These are phyloP conservation scores for Phoxinus phoxinus DNA, from an alignment of 2,113 vertebrate genomes.

Conservation along the genomic window DNA sequence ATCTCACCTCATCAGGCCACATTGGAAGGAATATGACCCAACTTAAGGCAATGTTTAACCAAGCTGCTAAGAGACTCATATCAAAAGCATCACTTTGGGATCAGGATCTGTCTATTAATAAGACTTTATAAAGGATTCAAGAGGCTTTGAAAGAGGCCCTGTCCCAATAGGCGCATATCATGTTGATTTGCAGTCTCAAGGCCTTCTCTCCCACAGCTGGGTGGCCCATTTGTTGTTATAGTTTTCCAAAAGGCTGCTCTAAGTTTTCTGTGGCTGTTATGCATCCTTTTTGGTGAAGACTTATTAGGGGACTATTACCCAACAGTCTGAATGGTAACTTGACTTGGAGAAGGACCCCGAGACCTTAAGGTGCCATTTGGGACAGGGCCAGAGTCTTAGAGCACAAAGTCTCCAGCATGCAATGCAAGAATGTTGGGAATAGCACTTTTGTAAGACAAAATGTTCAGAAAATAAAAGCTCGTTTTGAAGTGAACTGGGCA, in stretches of 20 bases:
- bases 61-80: slow-evolving; percentile 51
- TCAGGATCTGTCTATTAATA: slow-evolving; percentile 9
- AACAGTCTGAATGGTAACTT: not conserved
- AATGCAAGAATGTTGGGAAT: slow-evolving; percentile 51
- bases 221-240: not conserved
- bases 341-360: not conserved
- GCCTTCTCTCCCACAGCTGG: not conserved
- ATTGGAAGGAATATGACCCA: slow-evolving; percentile 46
- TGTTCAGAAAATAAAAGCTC: slow-evolving; percentile 44
- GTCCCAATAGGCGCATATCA: slow-evolving; percentile 7
- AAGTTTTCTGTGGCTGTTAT: not conserved
- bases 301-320: not conserved
- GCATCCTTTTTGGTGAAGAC: not conserved
- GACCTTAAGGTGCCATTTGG: not conserved
- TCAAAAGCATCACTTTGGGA: slow-evolving; percentile 1
- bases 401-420: slow-evolving; percentile 43
- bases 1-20: slow-evolving; percentile 57
- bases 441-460: slow-evolving; percentile 48
- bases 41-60: slow-evolving; percentile 27
- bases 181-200: not conserved
- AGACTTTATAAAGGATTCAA: not conserved
- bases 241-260: not conserved
- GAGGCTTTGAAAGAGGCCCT: not conserved
- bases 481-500: slow-evolving; percentile 31
- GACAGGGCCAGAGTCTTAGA: slow-evolving; percentile 14